phyloP scores from a whole-genome alignment of 1,140 invertebrate genomes.

The Drosophila sp. region DNA sequence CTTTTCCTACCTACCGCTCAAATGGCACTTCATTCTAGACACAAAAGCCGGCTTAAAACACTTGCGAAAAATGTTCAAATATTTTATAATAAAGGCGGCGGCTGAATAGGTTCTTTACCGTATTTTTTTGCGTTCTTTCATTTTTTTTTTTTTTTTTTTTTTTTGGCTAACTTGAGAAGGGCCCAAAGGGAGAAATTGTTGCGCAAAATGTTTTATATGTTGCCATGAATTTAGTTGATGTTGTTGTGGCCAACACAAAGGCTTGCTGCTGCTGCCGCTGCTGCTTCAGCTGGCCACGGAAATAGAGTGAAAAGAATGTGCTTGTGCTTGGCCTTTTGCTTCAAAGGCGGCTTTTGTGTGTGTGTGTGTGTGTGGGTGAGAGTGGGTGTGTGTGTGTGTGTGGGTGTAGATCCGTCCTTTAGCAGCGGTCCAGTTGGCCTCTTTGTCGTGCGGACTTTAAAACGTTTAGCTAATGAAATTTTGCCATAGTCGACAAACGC shows the following conservation, averaged over 20 bases:
- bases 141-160: background rate
- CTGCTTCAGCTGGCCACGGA: constrained; percentile 49
- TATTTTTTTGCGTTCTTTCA: background rate
- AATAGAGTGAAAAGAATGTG: constrained; percentile 77
- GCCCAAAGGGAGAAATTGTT: constrained; percentile 63
- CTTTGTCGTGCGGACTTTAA: constrained; percentile 14
- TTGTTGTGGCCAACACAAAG: constrained; percentile 36
- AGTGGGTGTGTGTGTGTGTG: constrained; percentile 13
- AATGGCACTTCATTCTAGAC: constrained; percentile 77
- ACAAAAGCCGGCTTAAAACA: constrained; percentile 79
- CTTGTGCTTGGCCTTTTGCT: constrained; percentile 63
- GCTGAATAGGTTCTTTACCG: constrained; percentile 58
- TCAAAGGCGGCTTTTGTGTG: constrained; percentile 67
- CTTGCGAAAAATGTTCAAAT: constrained; percentile 80
- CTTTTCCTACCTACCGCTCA: constrained; percentile 48
- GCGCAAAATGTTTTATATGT: constrained; percentile 79
- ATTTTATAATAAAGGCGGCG: constrained; percentile 76
- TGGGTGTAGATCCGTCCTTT: background rate
- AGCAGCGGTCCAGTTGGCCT: background rate
- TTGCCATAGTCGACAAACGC: background rate
- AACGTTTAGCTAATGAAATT: constrained; percentile 31
- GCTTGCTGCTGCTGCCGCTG: constrained; percentile 29
- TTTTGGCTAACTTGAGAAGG: constrained; percentile 39
- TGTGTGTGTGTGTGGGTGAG: constrained; percentile 28
- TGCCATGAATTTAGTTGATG: constrained; percentile 73